A percentile compares a stretch with the other conserved stretches of the same genome.
phyloP scores from a whole-genome alignment of 2,888 invertebrate genomes.

The Tachina grossa region DNA sequence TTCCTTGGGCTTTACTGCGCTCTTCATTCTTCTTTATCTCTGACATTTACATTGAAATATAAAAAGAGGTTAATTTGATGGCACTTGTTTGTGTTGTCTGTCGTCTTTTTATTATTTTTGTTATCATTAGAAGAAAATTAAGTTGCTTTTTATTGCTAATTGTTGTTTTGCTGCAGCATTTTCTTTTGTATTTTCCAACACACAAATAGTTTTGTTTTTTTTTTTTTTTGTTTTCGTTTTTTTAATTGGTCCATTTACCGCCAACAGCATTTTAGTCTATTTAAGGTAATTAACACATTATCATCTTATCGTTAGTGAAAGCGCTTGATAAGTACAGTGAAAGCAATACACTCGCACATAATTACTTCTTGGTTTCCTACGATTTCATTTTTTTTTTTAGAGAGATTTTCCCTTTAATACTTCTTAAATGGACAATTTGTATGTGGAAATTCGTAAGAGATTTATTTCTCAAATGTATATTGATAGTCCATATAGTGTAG shows the following conservation, averaged over 20 bases:
- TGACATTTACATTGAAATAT: conserved; percentile 62
- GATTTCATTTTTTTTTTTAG: background rate
- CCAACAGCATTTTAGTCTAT: conserved; percentile 52
- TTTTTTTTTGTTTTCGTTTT: too few relatives aligned
- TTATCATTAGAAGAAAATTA: conserved; percentile 27
- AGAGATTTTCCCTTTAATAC: conserved; percentile 19
- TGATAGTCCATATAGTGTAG: conserved; percentile 59
- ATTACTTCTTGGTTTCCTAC: background rate
- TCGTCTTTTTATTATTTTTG: conserved; percentile 33
- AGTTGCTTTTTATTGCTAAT: conserved; percentile 10
- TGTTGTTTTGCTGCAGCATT: background rate
- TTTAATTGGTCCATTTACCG: conserved; percentile 55
- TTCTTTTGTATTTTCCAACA: conserved; percentile 19
- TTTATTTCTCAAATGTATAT: conserved; percentile 68
- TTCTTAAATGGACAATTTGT: conserved; percentile 62
- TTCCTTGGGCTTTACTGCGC: conserved; percentile 13
- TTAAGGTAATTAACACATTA: conserved; percentile 62
- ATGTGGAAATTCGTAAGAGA: conserved; percentile 68
- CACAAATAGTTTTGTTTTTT: background rate
- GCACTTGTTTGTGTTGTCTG: conserved; percentile 14
- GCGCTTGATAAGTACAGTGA: background rate
- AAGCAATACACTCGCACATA: background rate
- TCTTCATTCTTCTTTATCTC: conserved; percentile 7
- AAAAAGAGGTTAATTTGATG: conserved; percentile 51
- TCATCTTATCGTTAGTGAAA: conserved; percentile 33